phyloP scores from a whole-genome alignment of 2,113 vertebrate genomes.

The Oncorhynchus masou region DNA sequence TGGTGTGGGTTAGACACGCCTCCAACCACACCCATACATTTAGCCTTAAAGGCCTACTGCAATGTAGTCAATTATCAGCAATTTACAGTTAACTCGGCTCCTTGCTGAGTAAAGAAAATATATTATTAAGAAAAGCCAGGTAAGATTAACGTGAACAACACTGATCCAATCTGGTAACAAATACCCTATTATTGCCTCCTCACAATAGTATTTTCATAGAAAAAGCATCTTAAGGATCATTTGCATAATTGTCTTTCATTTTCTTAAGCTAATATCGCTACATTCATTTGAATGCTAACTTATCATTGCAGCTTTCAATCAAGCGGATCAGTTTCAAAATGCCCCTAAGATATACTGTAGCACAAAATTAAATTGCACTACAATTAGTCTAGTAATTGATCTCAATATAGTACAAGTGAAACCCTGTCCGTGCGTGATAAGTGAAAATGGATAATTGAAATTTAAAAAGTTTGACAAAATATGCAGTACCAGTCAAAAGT shows the following conservation, averaged over 20 bases:
- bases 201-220: constrained; percentile 7
- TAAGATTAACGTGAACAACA: neutral
- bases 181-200: constrained; percentile 2
- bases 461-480: neutral
- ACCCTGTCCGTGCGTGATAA: constrained; percentile 18
- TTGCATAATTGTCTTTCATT: constrained; percentile 45
- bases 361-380: neutral
- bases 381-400: constrained; percentile 15
- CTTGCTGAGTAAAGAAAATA: no score
- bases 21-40: no score
- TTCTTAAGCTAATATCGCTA: constrained; percentile 16
- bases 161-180: constrained; percentile 18
- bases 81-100: no score
- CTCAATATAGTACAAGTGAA: neutral
- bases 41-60: no score
- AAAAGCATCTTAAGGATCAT: constrained; percentile 1
- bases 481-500: no score
- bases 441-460: neutral
- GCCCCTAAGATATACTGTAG: neutral
- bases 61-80: no score
- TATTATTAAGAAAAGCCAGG: no score
- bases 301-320: constrained; percentile 28
- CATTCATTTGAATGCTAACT: constrained; percentile 38
- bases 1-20: no score
- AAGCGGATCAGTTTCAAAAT: neutral